Conservation (phyloP, 2,888 invertebrate genomes). For the Cataglyphis altisquamis region DNA sequence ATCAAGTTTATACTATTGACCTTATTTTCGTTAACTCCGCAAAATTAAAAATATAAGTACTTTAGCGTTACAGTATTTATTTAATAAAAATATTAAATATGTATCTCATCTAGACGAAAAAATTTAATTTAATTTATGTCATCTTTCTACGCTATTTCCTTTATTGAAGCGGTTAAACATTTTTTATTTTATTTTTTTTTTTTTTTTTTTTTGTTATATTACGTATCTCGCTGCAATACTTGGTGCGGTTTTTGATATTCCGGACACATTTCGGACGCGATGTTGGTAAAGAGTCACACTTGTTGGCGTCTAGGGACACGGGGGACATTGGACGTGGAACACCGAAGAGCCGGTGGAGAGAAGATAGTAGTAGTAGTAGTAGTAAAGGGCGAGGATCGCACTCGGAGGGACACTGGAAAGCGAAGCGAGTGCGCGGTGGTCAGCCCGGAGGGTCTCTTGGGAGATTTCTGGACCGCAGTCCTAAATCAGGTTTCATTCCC, state of each 20-base stretch:
- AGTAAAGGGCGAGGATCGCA: conserved; percentile 77
- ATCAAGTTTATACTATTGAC: not conserved
- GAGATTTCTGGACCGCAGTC: conserved; percentile 84
- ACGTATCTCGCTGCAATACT: conserved; percentile 55
- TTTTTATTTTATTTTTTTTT: not conserved
- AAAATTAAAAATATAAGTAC: conserved; percentile 14
- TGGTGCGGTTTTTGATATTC: conserved; percentile 80
- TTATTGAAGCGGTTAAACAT: not conserved
- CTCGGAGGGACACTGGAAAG: conserved; percentile 82
- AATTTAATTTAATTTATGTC: conserved; percentile 16
- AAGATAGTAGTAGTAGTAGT: conserved; percentile 62
- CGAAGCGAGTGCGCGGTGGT: conserved; percentile 83
- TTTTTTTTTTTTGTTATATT: conserved; percentile 33
- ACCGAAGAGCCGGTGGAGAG: conserved; percentile 65
- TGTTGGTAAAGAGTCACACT: conserved; percentile 85
- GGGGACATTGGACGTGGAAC: conserved; percentile 79
- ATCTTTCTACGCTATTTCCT: not conserved
- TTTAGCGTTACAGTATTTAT: not conserved
- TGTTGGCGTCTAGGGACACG: conserved; percentile 83
- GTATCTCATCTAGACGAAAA: not conserved
- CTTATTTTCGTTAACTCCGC: not conserved
- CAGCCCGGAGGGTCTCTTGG: conserved; percentile 82
- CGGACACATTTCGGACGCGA: conserved; percentile 79
- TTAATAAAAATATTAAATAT: not conserved
- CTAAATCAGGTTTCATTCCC: conserved; percentile 86